Evolutionary conservation across 92 coral and sea anemone genomes (phyloP).

Genomic region (Ricordea florida): DNA sequence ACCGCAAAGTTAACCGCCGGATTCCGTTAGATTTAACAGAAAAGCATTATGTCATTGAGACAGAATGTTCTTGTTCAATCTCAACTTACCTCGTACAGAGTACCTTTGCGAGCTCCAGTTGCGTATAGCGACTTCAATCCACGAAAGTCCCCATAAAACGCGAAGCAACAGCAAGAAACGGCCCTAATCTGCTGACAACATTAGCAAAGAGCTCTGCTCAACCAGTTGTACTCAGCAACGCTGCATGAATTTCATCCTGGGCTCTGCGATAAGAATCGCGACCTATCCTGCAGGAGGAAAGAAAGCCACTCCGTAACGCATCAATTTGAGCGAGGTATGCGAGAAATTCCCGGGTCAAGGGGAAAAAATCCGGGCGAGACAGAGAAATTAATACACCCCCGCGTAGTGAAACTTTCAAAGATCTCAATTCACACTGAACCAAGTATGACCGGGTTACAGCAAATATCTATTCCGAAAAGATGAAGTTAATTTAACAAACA

Average conservation of each 20-base stretch:
- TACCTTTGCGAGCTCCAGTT: too few species aligned
- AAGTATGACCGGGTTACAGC: too few species aligned
- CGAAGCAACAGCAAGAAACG: too few species aligned
- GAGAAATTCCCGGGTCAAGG: background rate
- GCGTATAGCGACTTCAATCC: too few species aligned
- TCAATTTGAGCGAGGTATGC: slow-evolving; percentile 2
- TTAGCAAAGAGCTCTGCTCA: background rate
- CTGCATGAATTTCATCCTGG: background rate
- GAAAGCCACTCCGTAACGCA: background rate
- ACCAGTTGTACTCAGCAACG: background rate
- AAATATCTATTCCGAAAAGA: background rate
- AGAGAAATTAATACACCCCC: slow-evolving; percentile 2
- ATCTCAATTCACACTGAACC: too few species aligned
- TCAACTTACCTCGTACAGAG: too few species aligned
- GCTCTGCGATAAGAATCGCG: slow-evolving; percentile 7
- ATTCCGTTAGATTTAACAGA: too few species aligned
- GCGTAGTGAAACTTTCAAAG: background rate
- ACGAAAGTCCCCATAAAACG: too few species aligned
- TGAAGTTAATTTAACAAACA: background rate
- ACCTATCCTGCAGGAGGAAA: background rate
- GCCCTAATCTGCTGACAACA: background rate
- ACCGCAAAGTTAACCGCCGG: too few species aligned
- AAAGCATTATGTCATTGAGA: too few species aligned
- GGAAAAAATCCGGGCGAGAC: slow-evolving; percentile 20
- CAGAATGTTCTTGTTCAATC: too few species aligned